phyloP scores from a whole-genome alignment of 2,797 vertebrate genomes.

The Pseudochirops cupreus region DNA sequence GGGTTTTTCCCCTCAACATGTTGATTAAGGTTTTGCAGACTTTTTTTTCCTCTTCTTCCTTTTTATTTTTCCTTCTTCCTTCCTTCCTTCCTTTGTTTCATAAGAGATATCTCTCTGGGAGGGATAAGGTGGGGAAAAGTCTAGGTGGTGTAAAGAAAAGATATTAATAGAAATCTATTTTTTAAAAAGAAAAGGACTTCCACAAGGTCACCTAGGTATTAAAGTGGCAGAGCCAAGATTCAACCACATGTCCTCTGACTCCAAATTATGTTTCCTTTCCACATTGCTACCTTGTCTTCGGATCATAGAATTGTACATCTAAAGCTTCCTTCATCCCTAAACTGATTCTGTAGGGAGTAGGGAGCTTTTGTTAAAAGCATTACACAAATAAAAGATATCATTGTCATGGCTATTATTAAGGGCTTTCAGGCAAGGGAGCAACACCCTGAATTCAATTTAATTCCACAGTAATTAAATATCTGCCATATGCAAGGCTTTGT shows the following conservation, averaged over 20 bases:
- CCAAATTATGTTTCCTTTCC: background rate
- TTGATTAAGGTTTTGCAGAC: background rate
- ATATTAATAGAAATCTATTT: background rate
- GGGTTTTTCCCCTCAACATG: background rate
- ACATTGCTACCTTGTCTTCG: background rate
- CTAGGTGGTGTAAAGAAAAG: background rate
- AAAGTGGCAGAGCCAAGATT: background rate
- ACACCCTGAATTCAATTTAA: background rate
- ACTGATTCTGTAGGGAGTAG: background rate
- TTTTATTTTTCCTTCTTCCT: background rate
- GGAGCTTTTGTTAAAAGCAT: background rate
- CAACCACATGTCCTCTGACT: background rate
- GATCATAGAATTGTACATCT: background rate
- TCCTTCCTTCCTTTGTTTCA: background rate
- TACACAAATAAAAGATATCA: background rate
- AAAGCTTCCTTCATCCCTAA: background rate
- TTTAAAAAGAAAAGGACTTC: background rate
- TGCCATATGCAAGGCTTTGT: background rate
- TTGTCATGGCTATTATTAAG: background rate
- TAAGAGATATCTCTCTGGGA: background rate
- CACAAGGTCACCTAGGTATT: background rate
- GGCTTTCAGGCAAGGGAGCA: background rate
- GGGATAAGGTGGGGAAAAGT: background rate
- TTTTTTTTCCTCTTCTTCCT: background rate
- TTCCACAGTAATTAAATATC: background rate